Base-by-base conservation (phyloP, 2,797 vertebrate species). In the Aeoliscus strigatus region DNA sequence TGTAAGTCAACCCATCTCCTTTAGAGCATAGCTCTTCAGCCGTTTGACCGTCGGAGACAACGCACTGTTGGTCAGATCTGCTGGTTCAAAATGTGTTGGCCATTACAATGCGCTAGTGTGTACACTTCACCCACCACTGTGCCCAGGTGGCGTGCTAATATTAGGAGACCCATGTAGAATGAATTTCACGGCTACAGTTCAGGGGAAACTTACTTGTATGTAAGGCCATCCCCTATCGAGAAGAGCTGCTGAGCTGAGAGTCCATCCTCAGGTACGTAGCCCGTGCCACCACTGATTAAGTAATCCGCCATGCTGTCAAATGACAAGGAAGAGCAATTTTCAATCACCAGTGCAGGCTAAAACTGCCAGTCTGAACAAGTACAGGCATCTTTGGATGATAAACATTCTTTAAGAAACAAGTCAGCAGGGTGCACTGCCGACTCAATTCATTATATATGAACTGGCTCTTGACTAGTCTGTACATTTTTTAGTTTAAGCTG, bases 1-100 rank as follows among this genome's bases (percentile, higher is more conserved):
- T 94, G 90, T 91, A 95, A 75, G 93, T 95, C 89, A 96, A 90
- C 73, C 93, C 93, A 77, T 94, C 92, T 56, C 92, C 91, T 84
- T 80, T 91, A 87, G 91, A 93, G 84, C 91, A 93, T 69, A 95
- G 91, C 90, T 94, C 91, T 90, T 91, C 93, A 63, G 93, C 93
- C 43, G 91, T 93, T 64, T 92, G 91, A 84, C 93, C 93, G 60
- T 90, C 89, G 79, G 78, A 86, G 86, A 80, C 84, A 88, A 85
- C 81, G 81, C 81, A 87, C 83, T 83, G 84, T 86, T 81, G 83
- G 84, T 82, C 88, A 84, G 85, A 89, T 90, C 88, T 90, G 89
- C 82, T 75, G 86, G 73, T 88, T 88, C 81, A 88, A 87, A 87
- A 88, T 57, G 88, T 65, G 84, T 86, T 86, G 78, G 71, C 87